Base-by-base conservation (phyloP, 2,797 vertebrate species). In the Neosilurus hyrtlii region DNA sequence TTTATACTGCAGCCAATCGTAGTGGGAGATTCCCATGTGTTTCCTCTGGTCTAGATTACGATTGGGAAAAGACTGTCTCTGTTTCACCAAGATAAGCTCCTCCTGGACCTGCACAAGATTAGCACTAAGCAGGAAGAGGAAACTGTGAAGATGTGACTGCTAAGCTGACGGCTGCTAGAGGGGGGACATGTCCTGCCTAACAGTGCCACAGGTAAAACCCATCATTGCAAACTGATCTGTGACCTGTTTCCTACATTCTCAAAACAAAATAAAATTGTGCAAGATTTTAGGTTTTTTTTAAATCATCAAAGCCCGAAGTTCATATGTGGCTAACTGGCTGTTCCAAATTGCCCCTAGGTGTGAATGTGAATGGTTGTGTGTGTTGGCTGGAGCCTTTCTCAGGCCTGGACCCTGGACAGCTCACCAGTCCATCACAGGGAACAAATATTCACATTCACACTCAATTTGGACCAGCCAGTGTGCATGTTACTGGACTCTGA, bases 1-100 rank as follows among this genome's bases (percentile, higher is more conserved):
- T 78, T 86, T 57, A 90, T 85, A 70, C 54, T 80, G 71, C 76
- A 82, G 80, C 63, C 35, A 54, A 86, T 79, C 79, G 84, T 85
- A 87, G 81, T 80, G 62, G 82, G 63, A 74, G 80, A 77, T 49
- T 54, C 81, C 90, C 72, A 83, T 67, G 66, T 30, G 43, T 81
- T 82, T 83, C 80, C 72, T 90, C 86, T 61, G 83, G 83, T 73
- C 66, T 71, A 18, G 81, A 84, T 72, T 63, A 72, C 81, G 6
- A 77, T 81, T 59, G 68, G 26, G 86, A 80, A 61, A 83, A 85
- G 65, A 54, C 80, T 65, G 78, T 79, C 74, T 86, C 90, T 94
- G 92, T 87, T 83, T 73, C 68, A 37, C 63, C 79, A 84, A 93
- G 93, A 94, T 94, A 94, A 93, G 85, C 76, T 79, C 86, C 89